Conservation (phyloP, 2,113 vertebrate genomes). For the Stegostoma tigrinum region DNA sequence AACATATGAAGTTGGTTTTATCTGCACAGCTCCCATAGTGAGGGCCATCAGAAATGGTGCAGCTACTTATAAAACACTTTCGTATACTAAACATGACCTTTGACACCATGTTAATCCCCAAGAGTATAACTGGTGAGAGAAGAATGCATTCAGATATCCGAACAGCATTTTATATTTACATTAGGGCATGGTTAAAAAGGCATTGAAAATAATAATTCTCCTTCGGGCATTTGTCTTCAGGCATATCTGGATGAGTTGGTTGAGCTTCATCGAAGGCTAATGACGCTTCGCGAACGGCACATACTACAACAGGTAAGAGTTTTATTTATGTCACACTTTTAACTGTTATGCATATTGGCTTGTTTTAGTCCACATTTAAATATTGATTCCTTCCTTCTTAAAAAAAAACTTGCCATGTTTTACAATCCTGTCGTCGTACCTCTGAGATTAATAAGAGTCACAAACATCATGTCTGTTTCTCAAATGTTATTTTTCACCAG, state of each 20-base stretch:
- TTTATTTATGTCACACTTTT: slow-evolving; percentile 42
- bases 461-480: not conserved
- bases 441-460: not conserved
- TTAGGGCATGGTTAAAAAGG: no score
- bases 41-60: not conserved
- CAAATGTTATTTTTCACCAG: not conserved
- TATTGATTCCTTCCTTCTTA: not conserved
- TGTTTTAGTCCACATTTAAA: not conserved
- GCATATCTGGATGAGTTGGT: slow-evolving; percentile 92
- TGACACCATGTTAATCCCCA: not conserved
- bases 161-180: not conserved
- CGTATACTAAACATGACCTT: not conserved
- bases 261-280: slow-evolving; percentile 92
- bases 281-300: slow-evolving; percentile 88
- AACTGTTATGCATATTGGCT: slow-evolving; percentile 32
- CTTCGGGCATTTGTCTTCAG: slow-evolving; percentile 53
- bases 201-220: not conserved
- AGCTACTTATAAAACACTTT: not conserved
- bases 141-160: not conserved
- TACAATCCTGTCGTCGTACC: not conserved
- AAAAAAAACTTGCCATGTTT: not conserved
- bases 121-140: not conserved
- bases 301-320: slow-evolving; percentile 87
- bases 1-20: not conserved
- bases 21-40: not conserved